phyloP scores from a whole-genome alignment of 2,797 vertebrate species.

The Tauraco hartlaubi region DNA sequence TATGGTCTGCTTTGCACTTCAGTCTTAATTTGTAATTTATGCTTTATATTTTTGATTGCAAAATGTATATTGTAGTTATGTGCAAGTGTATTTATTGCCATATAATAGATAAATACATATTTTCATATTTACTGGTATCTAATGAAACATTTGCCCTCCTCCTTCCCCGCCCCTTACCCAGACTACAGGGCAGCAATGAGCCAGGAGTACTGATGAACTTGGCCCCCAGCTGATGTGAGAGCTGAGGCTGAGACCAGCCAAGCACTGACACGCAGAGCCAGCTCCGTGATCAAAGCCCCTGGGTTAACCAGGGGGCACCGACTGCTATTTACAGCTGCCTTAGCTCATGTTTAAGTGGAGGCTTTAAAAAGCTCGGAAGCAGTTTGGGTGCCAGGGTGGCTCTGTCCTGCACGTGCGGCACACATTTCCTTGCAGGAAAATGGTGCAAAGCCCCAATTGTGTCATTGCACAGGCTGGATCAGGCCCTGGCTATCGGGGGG shows the following conservation, averaged over 20 bases:
- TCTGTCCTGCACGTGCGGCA: accelerated
- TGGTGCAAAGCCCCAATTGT: neutral
- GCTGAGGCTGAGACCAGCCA: neutral
- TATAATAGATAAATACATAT: neutral
- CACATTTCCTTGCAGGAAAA: neutral
- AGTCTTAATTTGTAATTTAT: neutral
- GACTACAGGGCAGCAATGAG: neutral
- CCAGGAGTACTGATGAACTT: neutral
- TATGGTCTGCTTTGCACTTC: neutral
- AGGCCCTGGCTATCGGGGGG: neutral
- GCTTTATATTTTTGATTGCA: neutral
- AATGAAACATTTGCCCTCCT: neutral
- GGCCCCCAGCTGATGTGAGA: neutral
- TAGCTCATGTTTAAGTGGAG: neutral
- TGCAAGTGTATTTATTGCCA: neutral
- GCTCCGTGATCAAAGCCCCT: neutral
- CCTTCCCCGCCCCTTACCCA: too few relatives aligned
- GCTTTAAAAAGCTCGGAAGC: neutral
- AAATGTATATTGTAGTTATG: neutral
- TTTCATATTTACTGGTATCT: neutral
- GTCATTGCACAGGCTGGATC: neutral
- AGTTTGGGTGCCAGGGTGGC: neutral
- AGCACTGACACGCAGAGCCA: neutral
- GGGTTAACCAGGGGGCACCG: constrained; percentile 13
- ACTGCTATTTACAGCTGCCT: constrained; percentile 16